phyloP scores from a whole-genome alignment of 2,797 vertebrate species.

The Rhynchonycteris naso region DNA sequence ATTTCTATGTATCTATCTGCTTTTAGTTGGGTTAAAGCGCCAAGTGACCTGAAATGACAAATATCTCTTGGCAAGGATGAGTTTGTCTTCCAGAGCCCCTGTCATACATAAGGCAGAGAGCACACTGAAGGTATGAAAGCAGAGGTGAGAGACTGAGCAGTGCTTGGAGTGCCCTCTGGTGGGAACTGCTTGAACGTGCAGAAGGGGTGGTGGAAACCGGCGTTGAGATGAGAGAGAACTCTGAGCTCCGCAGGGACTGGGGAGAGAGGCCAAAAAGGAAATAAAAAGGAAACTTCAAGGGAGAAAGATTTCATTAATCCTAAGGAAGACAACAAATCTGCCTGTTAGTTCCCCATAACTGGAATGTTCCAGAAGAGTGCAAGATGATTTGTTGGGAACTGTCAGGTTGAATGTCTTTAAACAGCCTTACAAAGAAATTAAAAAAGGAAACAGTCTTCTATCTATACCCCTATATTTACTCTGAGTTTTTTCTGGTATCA shows the following conservation, averaged over 20 bases:
- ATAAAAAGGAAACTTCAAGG: not conserved
- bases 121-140: not conserved
- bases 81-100: not conserved
- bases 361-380: not conserved
- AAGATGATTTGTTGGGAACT: not conserved
- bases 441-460: not conserved
- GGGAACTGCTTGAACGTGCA: not conserved
- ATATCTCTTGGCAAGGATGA: not conserved
- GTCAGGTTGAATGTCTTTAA: not conserved
- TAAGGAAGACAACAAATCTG: not conserved
- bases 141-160: not conserved
- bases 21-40: not conserved
- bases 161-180: constrained; percentile 42
- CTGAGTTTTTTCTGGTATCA: not conserved
- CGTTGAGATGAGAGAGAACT: not conserved
- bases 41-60: not conserved
- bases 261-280: not conserved
- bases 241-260: not conserved
- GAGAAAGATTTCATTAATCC: not conserved
- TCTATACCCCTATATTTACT: not conserved
- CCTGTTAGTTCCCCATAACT: not conserved
- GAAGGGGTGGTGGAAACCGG: not conserved
- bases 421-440: not conserved
- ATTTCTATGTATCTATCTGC: not conserved
- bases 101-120: not conserved